A percentile compares a stretch with the other conserved stretches of the same genome.
Conservation (phyloP, 2,888 invertebrate species). For the Acleris holmiana region DNA sequence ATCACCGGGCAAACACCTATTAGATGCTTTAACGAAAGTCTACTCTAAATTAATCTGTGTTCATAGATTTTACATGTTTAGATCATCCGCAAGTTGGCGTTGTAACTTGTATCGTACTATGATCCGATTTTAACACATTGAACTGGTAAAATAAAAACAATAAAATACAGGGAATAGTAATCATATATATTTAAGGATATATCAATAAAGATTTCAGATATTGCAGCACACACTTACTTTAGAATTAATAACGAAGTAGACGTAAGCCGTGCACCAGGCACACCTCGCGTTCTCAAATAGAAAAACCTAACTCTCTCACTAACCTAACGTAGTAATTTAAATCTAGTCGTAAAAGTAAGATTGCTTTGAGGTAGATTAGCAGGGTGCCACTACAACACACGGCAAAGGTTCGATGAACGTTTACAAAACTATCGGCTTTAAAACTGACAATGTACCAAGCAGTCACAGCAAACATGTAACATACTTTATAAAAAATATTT, state of each 20-base stretch:
- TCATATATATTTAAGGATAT: constrained; percentile 66
- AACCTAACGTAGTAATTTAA: constrained; percentile 78
- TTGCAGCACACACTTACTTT: constrained; percentile 73
- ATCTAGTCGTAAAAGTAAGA: constrained; percentile 80
- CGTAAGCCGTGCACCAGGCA: constrained; percentile 53
- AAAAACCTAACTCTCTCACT: constrained; percentile 72
- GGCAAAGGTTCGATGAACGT: neutral
- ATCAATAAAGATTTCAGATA: constrained; percentile 69
- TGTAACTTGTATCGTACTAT: neutral
- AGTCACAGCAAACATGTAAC: no score
- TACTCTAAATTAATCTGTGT: no score
- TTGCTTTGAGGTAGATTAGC: constrained; percentile 81
- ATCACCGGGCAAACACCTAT: no score
- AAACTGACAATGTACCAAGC: neutral
- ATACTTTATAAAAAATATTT: no score
- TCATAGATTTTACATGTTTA: no score
- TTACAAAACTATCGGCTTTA: neutral
- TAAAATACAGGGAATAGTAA: constrained; percentile 55
- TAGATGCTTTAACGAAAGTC: no score
- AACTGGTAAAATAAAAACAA: constrained; percentile 19
- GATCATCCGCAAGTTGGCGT: no score
- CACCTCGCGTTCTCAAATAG: constrained; percentile 62
- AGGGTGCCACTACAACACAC: constrained; percentile 23
- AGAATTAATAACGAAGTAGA: constrained; percentile 44
- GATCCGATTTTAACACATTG: neutral